Percentiles rank a stretch among this genome's conserved stretches.
Conservation (phyloP, 2,113 vertebrate species). For the Serilophus lunatus region DNA sequence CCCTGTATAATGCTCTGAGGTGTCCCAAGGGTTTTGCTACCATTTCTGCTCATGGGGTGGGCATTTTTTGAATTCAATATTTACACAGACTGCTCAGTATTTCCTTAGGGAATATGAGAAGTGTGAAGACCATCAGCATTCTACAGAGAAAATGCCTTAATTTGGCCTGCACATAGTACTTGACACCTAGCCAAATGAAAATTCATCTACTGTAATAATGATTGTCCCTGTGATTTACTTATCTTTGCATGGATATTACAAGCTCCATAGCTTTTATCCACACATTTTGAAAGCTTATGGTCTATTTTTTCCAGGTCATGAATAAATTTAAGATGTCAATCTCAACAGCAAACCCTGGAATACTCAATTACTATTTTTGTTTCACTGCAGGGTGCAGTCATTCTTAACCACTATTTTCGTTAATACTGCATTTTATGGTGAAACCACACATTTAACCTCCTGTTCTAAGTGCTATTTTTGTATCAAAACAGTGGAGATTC, state of each 20-base stretch:
- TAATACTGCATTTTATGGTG: not conserved
- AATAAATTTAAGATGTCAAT: not conserved
- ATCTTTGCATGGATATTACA: not conserved
- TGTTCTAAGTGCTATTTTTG: not conserved
- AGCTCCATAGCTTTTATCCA: slow-evolving; percentile 19
- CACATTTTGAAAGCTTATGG: slow-evolving; percentile 17
- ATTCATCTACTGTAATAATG: not conserved
- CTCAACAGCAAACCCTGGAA: not conserved
- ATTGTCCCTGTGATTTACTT: not conserved
- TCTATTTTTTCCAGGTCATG: slow-evolving; percentile 4
- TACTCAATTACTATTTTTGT: not conserved
- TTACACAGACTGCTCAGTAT: not conserved
- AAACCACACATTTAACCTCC: not conserved
- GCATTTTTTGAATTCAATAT: not conserved
- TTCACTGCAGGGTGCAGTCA: not conserved
- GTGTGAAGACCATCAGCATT: not conserved
- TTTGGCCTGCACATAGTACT: not conserved
- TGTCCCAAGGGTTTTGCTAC: not conserved
- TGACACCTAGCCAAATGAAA: not conserved
- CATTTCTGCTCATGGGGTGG: not conserved
- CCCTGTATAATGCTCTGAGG: not conserved
- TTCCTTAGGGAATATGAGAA: not conserved
- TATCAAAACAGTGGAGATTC: not conserved
- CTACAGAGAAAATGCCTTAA: not conserved
- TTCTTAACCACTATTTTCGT: not conserved